These are phyloP conservation scores for Volucella bombylans DNA, from an alignment of 2,888 invertebrate genomes.

Conservation along the genomic window DNA sequence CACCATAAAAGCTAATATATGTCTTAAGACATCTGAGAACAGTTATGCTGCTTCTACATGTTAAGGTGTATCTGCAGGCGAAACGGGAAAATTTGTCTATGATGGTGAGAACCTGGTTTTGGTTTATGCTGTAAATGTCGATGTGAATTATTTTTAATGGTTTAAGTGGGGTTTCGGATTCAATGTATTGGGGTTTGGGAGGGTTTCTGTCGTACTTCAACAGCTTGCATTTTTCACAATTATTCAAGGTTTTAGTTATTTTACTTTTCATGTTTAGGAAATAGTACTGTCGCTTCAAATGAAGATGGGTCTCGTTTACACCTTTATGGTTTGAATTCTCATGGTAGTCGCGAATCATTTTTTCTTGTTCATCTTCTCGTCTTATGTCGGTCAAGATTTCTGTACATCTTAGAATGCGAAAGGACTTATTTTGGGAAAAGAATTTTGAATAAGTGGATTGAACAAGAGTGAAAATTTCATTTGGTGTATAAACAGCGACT, in stretches of 20 bases:
- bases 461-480: slow-evolving; percentile 8
- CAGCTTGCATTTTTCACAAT: slow-evolving; percentile 35
- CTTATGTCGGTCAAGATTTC: background rate
- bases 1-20: slow-evolving; percentile 42
- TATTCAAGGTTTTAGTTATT: slow-evolving; percentile 41
- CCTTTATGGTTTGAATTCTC: slow-evolving; percentile 38
- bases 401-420: no score
- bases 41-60: slow-evolving; percentile 41
- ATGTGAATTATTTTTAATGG: slow-evolving; percentile 64
- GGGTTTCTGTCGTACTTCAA: slow-evolving; percentile 70
- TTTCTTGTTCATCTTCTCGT: slow-evolving; percentile 35
- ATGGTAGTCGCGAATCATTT: slow-evolving; percentile 30
- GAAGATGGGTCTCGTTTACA: slow-evolving; percentile 14
- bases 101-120: slow-evolving; percentile 40
- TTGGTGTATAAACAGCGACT: slow-evolving; percentile 54
- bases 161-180: slow-evolving; percentile 65
- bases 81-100: slow-evolving; percentile 11
- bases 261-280: slow-evolving; percentile 59
- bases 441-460: background rate
- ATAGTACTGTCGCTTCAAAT: slow-evolving; percentile 41
- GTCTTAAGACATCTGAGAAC: no score
- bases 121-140: slow-evolving; percentile 62
- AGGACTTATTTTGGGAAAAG: no score
- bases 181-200: slow-evolving; percentile 56
- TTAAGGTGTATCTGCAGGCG: no score